These are phyloP conservation scores for Pyrrhura leucotis DNA, from an alignment of 2,797 vertebrate genomes.

Conservation along the genomic window DNA sequence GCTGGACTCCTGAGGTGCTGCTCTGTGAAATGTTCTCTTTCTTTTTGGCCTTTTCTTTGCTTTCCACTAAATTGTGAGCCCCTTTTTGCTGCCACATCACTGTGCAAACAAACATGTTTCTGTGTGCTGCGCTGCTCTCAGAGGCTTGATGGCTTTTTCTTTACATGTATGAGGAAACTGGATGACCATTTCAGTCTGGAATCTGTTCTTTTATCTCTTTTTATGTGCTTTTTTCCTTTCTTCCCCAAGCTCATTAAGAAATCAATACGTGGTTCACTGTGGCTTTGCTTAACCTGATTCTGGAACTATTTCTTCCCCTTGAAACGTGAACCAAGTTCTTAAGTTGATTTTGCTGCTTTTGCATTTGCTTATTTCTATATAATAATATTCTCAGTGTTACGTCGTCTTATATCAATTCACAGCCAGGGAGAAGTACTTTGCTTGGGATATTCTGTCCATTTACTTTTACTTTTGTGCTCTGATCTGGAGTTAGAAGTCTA, in stretches of 20 bases:
- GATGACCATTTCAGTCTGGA: slow-evolving; percentile 18
- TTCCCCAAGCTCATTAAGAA: not conserved
- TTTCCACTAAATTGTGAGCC: not conserved
- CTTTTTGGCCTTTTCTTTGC: not conserved
- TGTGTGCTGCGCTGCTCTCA: not conserved
- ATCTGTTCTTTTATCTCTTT: not conserved
- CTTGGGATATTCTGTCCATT: not conserved
- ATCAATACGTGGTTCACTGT: slow-evolving; percentile 15
- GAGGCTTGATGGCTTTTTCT: not conserved
- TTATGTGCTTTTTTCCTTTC: not conserved
- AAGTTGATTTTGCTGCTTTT: slow-evolving; percentile 1
- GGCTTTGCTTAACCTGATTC: slow-evolving; percentile 33
- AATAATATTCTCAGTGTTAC: not conserved
- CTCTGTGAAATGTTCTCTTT: not conserved
- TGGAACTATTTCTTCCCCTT: not conserved
- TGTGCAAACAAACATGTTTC: not conserved
- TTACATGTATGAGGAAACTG: not conserved
- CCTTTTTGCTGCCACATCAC: not conserved
- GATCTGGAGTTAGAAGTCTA: not conserved
- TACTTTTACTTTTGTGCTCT: not conserved
- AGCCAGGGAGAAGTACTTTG: not conserved
- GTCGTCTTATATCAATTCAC: not conserved
- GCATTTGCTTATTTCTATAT: not conserved
- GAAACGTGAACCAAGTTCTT: not conserved
- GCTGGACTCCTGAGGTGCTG: not conserved